Conservation (phyloP, 1,140 invertebrate species). For the Gonioctena quinquepunctata region DNA sequence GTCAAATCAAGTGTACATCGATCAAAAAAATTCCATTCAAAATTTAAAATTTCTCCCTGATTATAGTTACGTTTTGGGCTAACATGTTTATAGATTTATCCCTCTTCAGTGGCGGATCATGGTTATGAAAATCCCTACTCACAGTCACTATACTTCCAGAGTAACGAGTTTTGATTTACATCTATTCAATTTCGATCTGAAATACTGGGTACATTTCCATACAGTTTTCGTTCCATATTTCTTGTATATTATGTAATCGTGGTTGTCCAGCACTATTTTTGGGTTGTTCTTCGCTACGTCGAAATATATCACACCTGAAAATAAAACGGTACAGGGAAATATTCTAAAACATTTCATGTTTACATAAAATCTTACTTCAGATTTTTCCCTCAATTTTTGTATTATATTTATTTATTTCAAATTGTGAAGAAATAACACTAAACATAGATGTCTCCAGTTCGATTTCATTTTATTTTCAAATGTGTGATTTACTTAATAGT, state of each 20-base stretch:
- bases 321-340: too few relatives aligned
- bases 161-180: constrained; percentile 33
- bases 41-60: constrained; percentile 1
- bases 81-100: constrained; percentile 18
- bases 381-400: too few relatives aligned
- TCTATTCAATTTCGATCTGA: constrained; percentile 13
- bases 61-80: constrained; percentile 27
- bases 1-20: too few relatives aligned
- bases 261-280: constrained; percentile 31
- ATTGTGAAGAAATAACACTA: too few relatives aligned
- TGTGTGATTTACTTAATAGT: too few relatives aligned
- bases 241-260: constrained; percentile 22
- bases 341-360: too few relatives aligned
- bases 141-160: constrained; percentile 16
- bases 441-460: too few relatives aligned
- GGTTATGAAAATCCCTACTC: constrained; percentile 27
- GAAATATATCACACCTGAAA: constrained; percentile 32
- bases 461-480: too few relatives aligned
- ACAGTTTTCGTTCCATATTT: constrained; percentile 29
- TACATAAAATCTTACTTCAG: too few relatives aligned
- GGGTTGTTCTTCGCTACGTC: constrained; percentile 32
- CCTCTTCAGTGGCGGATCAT: constrained; percentile 9
- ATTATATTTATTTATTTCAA: too few relatives aligned
- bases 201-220: constrained; percentile 29
- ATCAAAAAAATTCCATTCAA: too few relatives aligned